Conservation (phyloP, 2,888 invertebrate genomes). For the Neuroscelio doddi region DNA sequence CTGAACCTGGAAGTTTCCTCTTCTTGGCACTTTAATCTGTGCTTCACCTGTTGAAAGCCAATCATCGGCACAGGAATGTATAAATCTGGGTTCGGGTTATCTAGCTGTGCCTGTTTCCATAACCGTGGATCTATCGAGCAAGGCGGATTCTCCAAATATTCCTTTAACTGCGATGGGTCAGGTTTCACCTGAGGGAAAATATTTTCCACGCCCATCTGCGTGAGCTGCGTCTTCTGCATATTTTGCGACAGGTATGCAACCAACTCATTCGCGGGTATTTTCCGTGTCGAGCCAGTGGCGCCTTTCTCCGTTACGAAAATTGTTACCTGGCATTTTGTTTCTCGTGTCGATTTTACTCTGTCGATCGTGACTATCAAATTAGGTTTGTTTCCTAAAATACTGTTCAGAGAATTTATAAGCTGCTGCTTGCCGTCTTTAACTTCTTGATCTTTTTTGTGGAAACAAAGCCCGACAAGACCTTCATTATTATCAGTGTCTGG, state of each 20-base stretch:
- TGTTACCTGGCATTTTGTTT: conserved; percentile 83
- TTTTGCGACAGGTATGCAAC: conserved; percentile 81
- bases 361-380: conserved; percentile 86
- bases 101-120: conserved; percentile 96
- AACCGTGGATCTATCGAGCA: conserved; percentile 91
- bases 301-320: conserved; percentile 83
- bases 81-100: conserved; percentile 93
- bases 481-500: conserved; percentile 92
- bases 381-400: conserved; percentile 87
- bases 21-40: conserved; percentile 88
- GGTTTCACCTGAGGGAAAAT: conserved; percentile 84
- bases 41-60: conserved; percentile 88
- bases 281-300: conserved; percentile 77
- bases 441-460: conserved; percentile 87
- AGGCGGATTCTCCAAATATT: conserved; percentile 93
- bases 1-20: conserved; percentile 88
- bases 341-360: conserved; percentile 83
- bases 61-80: conserved; percentile 96
- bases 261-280: conserved; percentile 83
- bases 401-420: conserved; percentile 78
- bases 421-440: conserved; percentile 74
- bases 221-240: conserved; percentile 81
- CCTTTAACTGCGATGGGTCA: conserved; percentile 84
- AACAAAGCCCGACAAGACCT: conserved; percentile 89
- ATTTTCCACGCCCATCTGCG: conserved; percentile 81